Base-by-base conservation (phyloP, 2,113 vertebrate species). In the Podarcis muralis region DNA sequence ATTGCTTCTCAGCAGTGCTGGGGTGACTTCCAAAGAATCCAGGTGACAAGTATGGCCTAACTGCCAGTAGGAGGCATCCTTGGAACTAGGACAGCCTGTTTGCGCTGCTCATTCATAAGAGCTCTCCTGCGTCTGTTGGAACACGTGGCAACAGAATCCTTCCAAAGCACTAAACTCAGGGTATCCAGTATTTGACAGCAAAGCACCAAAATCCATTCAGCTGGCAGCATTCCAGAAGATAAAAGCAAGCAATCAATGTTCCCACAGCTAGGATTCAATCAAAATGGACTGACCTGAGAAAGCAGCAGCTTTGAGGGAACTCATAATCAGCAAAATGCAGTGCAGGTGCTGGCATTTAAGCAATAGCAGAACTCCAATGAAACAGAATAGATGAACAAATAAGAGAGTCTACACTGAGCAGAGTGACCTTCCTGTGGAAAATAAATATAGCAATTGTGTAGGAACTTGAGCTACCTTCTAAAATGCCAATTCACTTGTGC, bases 221-320 rank as follows among this genome's bases (percentile, higher is more conserved):
- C 71, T 90, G 84, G 89, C 79, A 71, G 59, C 72, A 20, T 86
- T 83, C 84, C 84, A 90, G 72, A 90, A 86, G 72, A 83, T 90
- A 90, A 90, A 90, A 87, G 89, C 89, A 90, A 86, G 48, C 88
- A 86, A 86, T 77, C 89, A 69, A 83, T 86, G 85, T 81, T 86
- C 62, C 71, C 62, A 77, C 84, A 83, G 80, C 84, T 69, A 77
- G 80, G 79, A 82, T 90, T 83, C 80, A 90, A 86, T 87, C 71
- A 90, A 86, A 90, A 82, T 82, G 85, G 72, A 87, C 79, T 89
- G 74, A 81, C 43, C 16, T 82, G 57, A 53, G 32, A 81, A 90
- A 90, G 25, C 71, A 76, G 32, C 68, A 87, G 79, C 20, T 77
- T 82, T 86, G 40, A 32, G 62, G 65, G 43, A 90, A 86, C 72